Evolutionary conservation across 2,113 vertebrate species (phyloP).

Genomic region (Lycaon pictus): DNA sequence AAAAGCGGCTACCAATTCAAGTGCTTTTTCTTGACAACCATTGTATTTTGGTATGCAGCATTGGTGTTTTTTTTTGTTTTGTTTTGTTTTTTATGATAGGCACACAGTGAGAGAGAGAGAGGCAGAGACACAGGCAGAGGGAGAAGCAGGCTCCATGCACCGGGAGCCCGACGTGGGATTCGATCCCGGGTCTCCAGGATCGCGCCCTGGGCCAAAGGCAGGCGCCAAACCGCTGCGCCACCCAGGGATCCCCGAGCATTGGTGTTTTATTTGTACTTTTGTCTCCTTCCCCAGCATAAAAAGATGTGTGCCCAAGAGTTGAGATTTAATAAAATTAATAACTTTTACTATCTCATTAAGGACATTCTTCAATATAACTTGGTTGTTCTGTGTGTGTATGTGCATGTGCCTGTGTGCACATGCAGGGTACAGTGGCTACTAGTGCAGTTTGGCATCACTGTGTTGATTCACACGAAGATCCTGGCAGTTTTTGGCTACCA

Average conservation of each 20-base stretch:
- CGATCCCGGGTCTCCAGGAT: too few relatives aligned
- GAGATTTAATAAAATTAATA: conserved; percentile 23
- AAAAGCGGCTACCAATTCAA: neutral
- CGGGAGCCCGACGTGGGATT: too few relatives aligned
- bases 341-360: neutral
- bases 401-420: neutral
- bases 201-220: too few relatives aligned
- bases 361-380: conserved; percentile 35
- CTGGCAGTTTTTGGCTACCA: neutral
- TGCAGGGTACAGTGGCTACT: neutral
- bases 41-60: conserved; percentile 1
- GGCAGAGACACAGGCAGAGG: too few relatives aligned
- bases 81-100: too few relatives aligned
- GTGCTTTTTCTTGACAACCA: neutral
- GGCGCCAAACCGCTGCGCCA: too few relatives aligned
- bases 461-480: neutral
- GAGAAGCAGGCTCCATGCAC: too few relatives aligned
- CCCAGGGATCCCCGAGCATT: too few relatives aligned
- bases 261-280: conserved; percentile 12
- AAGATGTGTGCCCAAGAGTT: neutral
- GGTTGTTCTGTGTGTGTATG: neutral
- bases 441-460: neutral
- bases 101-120: too few relatives aligned
- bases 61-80: neutral
- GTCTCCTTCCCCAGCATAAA: neutral